phyloP scores from a whole-genome alignment of 2,113 vertebrate genomes.

The Cnemophilus loriae region DNA sequence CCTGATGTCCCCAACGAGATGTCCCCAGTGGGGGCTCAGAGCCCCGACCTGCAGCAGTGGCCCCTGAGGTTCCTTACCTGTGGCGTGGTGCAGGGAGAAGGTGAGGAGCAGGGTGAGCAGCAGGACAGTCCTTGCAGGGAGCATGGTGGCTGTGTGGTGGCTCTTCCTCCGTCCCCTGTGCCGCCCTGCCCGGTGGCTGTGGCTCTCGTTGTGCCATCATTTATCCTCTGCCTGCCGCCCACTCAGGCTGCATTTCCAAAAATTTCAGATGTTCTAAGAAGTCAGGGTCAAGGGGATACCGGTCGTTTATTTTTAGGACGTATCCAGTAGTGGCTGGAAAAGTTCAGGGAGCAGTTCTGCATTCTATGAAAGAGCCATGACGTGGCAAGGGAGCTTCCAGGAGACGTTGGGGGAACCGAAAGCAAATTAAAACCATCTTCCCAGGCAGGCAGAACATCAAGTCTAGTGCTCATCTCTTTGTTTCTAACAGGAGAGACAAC shows the following conservation, averaged over 20 bases:
- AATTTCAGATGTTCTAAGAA: not conserved
- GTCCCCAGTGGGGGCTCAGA: not conserved
- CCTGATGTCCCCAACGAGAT: fast-evolving
- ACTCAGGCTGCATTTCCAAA: not conserved
- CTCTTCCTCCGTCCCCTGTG: not conserved
- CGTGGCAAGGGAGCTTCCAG: not conserved
- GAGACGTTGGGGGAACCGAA: not conserved
- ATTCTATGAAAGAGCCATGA: not conserved
- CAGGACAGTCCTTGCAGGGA: not conserved
- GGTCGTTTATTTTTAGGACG: fast-evolving
- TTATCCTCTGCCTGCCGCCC: not conserved
- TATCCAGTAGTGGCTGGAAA: fast-evolving
- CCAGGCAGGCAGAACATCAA: too few species aligned
- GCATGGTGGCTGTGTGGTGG: not conserved
- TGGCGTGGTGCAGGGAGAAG: not conserved
- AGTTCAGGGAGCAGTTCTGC: not conserved
- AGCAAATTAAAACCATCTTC: not conserved
- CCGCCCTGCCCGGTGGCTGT: fast-evolving
- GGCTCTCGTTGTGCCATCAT: fast-evolving
- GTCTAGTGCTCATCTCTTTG: not conserved
- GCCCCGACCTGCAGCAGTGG: not conserved
- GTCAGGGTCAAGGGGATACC: not conserved
- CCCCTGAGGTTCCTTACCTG: not conserved
- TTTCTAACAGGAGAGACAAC: not conserved
- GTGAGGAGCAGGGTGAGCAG: not conserved